Base-by-base conservation (phyloP, 2,797 vertebrate species). In the Naso thynnoides region DNA sequence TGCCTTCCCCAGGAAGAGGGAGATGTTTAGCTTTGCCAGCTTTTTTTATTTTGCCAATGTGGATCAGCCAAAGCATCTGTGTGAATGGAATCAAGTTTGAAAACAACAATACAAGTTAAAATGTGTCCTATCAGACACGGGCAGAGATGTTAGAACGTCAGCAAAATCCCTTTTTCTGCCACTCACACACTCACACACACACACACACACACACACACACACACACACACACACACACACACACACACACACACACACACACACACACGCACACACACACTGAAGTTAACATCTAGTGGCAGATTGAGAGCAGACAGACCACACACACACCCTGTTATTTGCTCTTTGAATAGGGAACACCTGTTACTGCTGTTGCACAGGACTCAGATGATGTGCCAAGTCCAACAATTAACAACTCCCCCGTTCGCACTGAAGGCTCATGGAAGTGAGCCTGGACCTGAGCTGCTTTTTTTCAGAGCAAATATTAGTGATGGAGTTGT, bases 291-390 rank as follows among this genome's bases (percentile, higher is more conserved):
- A 58, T 48, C 26, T 52, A 18, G 73, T 41, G 65, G 54, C 70
- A 71, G 69, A 23, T 41, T 68, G 64, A 56, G 50, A 59, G 50
- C 50, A 62, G 66, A 57, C 67, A 53, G 56, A 65, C 50, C 59
- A 50, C 63, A 52, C 39, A 49, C 36, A 11, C 52, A 39, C 31
- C 14, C 48, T 31, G 29, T 72, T 38, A 73, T 58, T 77, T 74
- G 50, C 60, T 72, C 27, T 62, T 54, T 76, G 36, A 70, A 72
- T 41, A 3, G n/a, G 53, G 23, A 78, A 73, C 39, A 64, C 70
- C 56, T 71, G 73, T 57, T 45, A 36, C 24, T 63, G 62, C 78
- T 60, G 44, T 68, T 67, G 41, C 29, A 54, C 23, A 16, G 18
- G 11, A 49, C 31, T 24, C 47, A 26, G 62, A 18, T 64, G 36